A percentile compares a stretch with the other conserved stretches of the same genome.
phyloP scores from a whole-genome alignment of 2,888 invertebrate genomes.

The Willowsia nigromaculata region DNA sequence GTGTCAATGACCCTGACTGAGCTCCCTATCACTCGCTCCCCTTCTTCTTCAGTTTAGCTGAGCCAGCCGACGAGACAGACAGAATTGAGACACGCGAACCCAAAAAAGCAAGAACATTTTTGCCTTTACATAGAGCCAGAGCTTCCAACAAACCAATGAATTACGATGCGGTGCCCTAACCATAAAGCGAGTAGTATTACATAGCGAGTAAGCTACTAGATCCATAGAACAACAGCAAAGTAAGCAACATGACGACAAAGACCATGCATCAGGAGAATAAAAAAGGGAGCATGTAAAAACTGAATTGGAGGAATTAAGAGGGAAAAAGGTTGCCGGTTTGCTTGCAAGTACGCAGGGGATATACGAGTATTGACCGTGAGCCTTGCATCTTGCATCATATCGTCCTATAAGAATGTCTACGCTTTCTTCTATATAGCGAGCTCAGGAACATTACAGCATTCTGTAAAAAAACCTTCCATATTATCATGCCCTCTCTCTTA shows the following conservation, averaged over 20 bases:
- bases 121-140: neutral
- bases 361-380: constrained; percentile 43
- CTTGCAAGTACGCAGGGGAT: constrained; percentile 12
- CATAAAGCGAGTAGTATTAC: constrained; percentile 1
- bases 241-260: neutral
- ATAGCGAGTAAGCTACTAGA: neutral
- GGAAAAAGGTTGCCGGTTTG: constrained; percentile 69
- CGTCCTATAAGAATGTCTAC: neutral
- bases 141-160: constrained; percentile 52
- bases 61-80: constrained; percentile 69
- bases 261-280: constrained; percentile 15
- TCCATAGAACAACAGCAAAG: no score
- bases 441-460: neutral
- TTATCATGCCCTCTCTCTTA: neutral
- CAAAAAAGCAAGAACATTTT: constrained; percentile 40
- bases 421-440: neutral
- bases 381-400: constrained; percentile 38
- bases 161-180: constrained; percentile 49
- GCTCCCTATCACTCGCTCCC: constrained; percentile 64
- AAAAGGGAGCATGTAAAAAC: constrained; percentile 38
- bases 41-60: constrained; percentile 45
- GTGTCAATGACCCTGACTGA: constrained; percentile 74
- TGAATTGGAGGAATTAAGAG: constrained; percentile 55
- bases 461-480: neutral
- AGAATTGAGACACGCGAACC: constrained; percentile 69